Base-by-base conservation (phyloP, 2,888 invertebrate genomes). In the Lapara coniferarum region DNA sequence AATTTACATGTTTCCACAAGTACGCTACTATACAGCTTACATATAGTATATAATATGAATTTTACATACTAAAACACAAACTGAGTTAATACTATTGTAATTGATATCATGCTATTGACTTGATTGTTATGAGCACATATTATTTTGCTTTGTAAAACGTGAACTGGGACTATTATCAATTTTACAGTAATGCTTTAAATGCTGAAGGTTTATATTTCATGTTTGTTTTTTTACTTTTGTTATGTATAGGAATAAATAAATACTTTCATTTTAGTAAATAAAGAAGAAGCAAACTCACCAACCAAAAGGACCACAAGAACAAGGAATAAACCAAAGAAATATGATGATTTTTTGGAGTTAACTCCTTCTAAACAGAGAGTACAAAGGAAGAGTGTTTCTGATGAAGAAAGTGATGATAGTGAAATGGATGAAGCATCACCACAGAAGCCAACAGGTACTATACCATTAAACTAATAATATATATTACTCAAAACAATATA, bases 281-380 rank as follows among this genome's bases (percentile, higher is more conserved):
- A 30, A 14, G 7, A 55, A 5, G 76, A 77, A 37, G 63, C 14
- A 30, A 72, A 73, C 10, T 84, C 88, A n/a, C 87, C 89, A 46
- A 85, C 88, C 19, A 85, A 89, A 79, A 85, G 90, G 69, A 82
- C 87, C 37, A 78, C 78, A 8, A 84, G 93, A 75, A 78, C 81
- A 46, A 84, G 91, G 71, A 85, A 73, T 53, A 90, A 87, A 75
- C 91, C 93, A 55, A 88, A 89, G 70, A 91, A 88, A 79, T 92
- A 86, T 84, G 87, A 87, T 14, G 90, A 91, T 66, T 92, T 85
- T 71, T 67, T 90, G 55, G 83, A 86, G 10, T 44, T 74, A 37
- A 81, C 90, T 4, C 86, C 90, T 59, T 79, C 77, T 0, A 92
- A 89, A 73, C 80, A 78, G 53, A 82, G 75, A 69, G 68, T 71